These are phyloP conservation scores for Chrysomela aeneicollis DNA, from an alignment of 2,888 invertebrate genomes.

Conservation along the genomic window DNA sequence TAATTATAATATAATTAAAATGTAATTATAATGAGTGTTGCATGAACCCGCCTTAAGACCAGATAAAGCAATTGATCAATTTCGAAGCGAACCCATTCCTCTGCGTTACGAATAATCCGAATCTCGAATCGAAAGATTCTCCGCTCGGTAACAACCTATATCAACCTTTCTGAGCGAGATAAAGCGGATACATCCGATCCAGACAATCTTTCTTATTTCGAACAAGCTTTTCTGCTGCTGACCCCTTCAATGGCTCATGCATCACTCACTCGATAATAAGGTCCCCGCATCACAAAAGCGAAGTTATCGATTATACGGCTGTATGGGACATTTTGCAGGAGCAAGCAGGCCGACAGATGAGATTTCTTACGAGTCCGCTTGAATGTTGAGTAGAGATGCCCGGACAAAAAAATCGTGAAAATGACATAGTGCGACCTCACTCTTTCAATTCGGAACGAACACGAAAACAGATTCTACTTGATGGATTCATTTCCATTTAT, in stretches of 20 bases:
- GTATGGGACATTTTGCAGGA: background rate
- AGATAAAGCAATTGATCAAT: too few species aligned
- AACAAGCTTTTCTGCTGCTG: background rate
- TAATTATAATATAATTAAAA: too few species aligned
- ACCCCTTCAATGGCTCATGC: slow-evolving; percentile 12
- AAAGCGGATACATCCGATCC: background rate
- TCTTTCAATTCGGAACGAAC: too few species aligned
- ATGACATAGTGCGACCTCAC: too few species aligned
- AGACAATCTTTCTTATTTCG: background rate
- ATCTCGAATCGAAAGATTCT: background rate
- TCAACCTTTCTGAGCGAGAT: background rate
- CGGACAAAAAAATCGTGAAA: too few species aligned
- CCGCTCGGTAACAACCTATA: background rate
- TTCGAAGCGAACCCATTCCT: too few species aligned
- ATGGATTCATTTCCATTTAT: too few species aligned
- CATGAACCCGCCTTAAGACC: too few species aligned
- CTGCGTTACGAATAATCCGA: background rate
- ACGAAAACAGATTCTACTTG: too few species aligned
- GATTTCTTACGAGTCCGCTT: slow-evolving; percentile 8
- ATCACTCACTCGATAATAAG: slow-evolving; percentile 22
- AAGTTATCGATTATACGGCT: slow-evolving; percentile 13
- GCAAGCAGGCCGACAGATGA: too few species aligned
- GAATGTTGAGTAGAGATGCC: too few species aligned
- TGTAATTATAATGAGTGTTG: too few species aligned
- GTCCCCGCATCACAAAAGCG: slow-evolving; percentile 17